phyloP scores from a whole-genome alignment of 2,797 vertebrate genomes.

The Gadopsis bispinosus region DNA sequence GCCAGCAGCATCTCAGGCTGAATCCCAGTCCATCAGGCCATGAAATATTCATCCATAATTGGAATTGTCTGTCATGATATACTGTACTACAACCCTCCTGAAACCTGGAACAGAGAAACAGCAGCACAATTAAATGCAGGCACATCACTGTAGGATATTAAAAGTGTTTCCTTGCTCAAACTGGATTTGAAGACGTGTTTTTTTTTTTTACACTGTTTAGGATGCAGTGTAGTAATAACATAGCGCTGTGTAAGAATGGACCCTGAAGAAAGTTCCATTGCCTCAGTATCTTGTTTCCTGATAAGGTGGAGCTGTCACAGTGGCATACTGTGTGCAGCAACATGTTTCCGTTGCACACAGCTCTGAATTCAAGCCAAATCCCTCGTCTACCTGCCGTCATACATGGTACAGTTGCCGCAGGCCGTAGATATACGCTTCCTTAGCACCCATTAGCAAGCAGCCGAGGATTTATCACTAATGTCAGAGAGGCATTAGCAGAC shows the following conservation, averaged over 20 bases:
- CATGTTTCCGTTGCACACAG: constrained; percentile 50
- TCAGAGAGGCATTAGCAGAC: constrained; percentile 77
- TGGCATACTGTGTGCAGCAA: constrained; percentile 45
- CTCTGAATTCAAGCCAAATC: constrained; percentile 55
- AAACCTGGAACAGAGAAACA: constrained; percentile 34
- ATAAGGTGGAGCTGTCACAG: constrained; percentile 50
- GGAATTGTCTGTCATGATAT: constrained; percentile 73
- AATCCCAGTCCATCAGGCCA: constrained; percentile 70
- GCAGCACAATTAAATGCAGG: constrained; percentile 17
- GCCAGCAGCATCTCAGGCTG: constrained; percentile 61
- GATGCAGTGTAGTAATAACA: constrained; percentile 23
- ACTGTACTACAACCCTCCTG: constrained; percentile 59
- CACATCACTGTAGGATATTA: not conserved
- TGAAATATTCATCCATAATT: constrained; percentile 82
- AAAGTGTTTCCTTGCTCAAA: constrained; percentile 10
- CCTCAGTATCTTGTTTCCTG: constrained; percentile 52
- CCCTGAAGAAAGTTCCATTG: constrained; percentile 32
- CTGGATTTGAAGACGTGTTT: constrained; percentile 25
- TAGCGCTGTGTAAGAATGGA: constrained; percentile 22
- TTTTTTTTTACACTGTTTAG: constrained; percentile 25
- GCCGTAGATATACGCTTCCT: constrained; percentile 67
- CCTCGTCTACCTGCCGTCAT: constrained; percentile 51
- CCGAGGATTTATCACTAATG: constrained; percentile 80
- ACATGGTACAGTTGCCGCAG: constrained; percentile 62
- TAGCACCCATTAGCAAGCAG: constrained; percentile 74